Base-by-base conservation (phyloP, 1,140 invertebrate genomes). In the Lamellibrachia luymesi region DNA sequence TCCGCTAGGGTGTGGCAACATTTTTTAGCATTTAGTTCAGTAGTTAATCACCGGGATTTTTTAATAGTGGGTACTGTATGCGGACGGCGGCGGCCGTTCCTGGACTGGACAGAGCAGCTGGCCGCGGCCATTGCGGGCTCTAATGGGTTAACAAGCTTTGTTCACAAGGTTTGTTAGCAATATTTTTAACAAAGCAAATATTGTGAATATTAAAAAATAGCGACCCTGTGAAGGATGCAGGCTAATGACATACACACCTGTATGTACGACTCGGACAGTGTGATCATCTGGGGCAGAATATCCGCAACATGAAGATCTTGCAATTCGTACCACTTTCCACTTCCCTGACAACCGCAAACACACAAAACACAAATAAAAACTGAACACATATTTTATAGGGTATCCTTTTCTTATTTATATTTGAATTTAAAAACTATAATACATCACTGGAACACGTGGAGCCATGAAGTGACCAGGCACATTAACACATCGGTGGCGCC, bases 241-340 rank as follows among this genome's bases (percentile, higher is more conserved):
- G 52, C 13, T 6, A 13, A 56, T 56, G 1, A 13, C 52, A 22
- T 80, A 80, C 64, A 80, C 51, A 92, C 97, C 97, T 99, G 99
- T 95, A 99, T 99, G 95, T 99, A 99, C 17, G 99, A 98, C 97
- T 99, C 99, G 10, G 99, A 99, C 7, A 99, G 97, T 0, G 99
- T 99, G 93, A 99, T 99, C 99, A 99, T 99, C 96, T 99, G 99
- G 4, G 99, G 99, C 49, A 99, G 97, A 95, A 99, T 99, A 96
- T 99, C 98, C 4, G 98, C 99, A 0, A 99, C 99, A 95, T 99
- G 99, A 52, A 99, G 97, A 97, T 99, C 99, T 97, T 99, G 99
- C 97, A 99, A 97, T 97, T 99, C 99, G 96, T 99, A 98, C 98
- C 98, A 98, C 95, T 98, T 98, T 50, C 97, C 97, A 90, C 97